Evolutionary conservation across 2,888 invertebrate genomes (phyloP).

Genomic region (Andrena bucephala): DNA sequence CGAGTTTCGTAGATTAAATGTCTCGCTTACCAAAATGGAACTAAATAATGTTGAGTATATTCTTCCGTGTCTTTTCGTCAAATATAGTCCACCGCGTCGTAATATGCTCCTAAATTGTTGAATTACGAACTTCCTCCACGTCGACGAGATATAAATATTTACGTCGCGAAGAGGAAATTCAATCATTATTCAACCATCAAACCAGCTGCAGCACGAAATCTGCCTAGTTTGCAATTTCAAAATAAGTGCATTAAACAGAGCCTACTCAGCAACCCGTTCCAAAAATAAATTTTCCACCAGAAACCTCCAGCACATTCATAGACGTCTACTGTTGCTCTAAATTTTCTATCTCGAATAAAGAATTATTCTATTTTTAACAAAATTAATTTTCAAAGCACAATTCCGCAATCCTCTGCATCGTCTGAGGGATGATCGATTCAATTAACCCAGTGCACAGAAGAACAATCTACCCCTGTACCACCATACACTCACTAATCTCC

Average conservation of each 20-base stretch:
- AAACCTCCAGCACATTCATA: no score
- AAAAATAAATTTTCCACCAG: not conserved
- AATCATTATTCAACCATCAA: not conserved
- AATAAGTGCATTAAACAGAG: not conserved
- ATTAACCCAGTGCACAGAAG: no score
- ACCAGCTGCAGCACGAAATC: conserved; percentile 19
- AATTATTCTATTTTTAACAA: not conserved
- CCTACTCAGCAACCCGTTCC: not conserved
- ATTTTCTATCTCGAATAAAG: not conserved
- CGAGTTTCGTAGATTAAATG: not conserved
- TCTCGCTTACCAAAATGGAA: not conserved
- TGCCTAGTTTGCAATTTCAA: not conserved
- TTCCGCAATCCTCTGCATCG: no score
- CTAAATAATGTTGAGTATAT: not conserved
- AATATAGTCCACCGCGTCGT: not conserved
- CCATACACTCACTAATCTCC: no score
- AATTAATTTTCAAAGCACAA: not conserved
- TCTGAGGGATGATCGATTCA: no score
- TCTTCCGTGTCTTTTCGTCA: not conserved
- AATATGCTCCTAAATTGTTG: not conserved
- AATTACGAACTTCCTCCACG: conserved; percentile 15
- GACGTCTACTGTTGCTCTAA: not conserved
- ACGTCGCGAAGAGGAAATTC: conserved; percentile 1
- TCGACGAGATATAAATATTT: conserved; percentile 30
- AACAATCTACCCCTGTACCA: no score